phyloP scores from a whole-genome alignment of 2,888 invertebrate species.

The Pheosia tremula region DNA sequence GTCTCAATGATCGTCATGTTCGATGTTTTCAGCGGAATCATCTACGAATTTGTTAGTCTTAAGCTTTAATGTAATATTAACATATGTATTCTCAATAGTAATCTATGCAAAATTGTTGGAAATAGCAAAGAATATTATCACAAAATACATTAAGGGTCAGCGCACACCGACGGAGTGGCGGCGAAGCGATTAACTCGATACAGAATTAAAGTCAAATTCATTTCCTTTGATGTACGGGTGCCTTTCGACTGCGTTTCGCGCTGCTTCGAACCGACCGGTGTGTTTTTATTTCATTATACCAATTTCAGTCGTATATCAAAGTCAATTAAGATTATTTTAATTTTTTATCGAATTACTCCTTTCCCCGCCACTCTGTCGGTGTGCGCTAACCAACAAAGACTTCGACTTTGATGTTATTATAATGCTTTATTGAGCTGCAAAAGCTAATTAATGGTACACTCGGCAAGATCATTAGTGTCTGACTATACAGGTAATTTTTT shows the following conservation, averaged over 20 bases:
- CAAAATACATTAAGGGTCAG: conserved; percentile 19
- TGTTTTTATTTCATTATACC: too few species aligned
- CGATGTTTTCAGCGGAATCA: conserved; percentile 59
- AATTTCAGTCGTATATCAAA: too few species aligned
- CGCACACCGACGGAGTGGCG: too few species aligned
- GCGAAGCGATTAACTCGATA: too few species aligned
- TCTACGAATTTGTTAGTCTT: conserved; percentile 74
- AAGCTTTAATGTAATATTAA: conserved; percentile 67
- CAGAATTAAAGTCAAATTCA: too few species aligned
- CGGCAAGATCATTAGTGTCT: conserved; percentile 19
- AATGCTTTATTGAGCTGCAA: conserved; percentile 51
- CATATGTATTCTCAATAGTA: conserved; percentile 24
- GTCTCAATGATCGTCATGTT: conserved; percentile 49
- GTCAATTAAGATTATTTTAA: too few species aligned
- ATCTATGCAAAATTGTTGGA: conserved; percentile 24
- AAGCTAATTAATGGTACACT: conserved; percentile 17
- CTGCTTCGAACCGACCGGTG: too few species aligned
- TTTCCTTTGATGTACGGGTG: too few species aligned
- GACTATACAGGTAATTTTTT: conserved; percentile 1
- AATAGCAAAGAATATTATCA: conserved; percentile 15
- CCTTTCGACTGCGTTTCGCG: too few species aligned
- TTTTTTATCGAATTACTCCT: too few species aligned
- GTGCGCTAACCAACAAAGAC: conserved; percentile 9
- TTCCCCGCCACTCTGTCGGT: too few species aligned
- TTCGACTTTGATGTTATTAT: conserved; percentile 28